Evolutionary conservation across 2,113 vertebrate species (phyloP), one percentile per base, ranked within the genome.

Genomic region (Nettapus auritus): DNA sequence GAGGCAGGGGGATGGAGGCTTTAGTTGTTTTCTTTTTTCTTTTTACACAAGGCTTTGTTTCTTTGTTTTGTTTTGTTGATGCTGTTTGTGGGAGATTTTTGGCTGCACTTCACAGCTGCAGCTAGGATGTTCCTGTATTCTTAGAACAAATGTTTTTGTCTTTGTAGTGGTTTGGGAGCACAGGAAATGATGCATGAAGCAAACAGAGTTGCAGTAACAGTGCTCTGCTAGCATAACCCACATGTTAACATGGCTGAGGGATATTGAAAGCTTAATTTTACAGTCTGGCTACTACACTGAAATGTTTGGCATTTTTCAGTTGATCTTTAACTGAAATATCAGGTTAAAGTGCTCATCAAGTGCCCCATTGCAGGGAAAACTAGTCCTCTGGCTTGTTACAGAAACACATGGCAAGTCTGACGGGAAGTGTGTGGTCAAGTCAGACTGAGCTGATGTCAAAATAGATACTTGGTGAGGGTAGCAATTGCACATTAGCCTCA

Each of bases 151-250:
- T 7, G 2, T 53, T 86, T 57, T 33, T 34, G 26, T 31, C 26
- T 75, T 80, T 63, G 42, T 42, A 40, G 28, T 60, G 53, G 42
- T 22, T 73, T 68, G 36, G 34, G 59, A 67, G 29, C 21, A 31
- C 12, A 57, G 77, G 59, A 86, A 87, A 60, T 3, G 7, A n/a
- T 25, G 57, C 7, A 4, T 13, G 59, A 78, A 55, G 8, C 67
- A 63, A 77, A 17, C 1, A 0, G 33, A 34, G 28, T 16, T 64
- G 42, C 60, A 84, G 52, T 21, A 52, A 6, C 40, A 46, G 53
- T 66, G 11, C 26, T 64, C 6, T 0, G 7, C n/a, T 42, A 22
- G 67, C 0, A 0, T 36, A 66, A 53, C 50, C 0, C 1, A 70
- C 50, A 62, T 9, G 25, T 66, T 38, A 36, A 42, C 7, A 1